These are phyloP conservation scores for Iguana delicatissima DNA, from an alignment of 2,797 vertebrate genomes.

Conservation along the genomic window DNA sequence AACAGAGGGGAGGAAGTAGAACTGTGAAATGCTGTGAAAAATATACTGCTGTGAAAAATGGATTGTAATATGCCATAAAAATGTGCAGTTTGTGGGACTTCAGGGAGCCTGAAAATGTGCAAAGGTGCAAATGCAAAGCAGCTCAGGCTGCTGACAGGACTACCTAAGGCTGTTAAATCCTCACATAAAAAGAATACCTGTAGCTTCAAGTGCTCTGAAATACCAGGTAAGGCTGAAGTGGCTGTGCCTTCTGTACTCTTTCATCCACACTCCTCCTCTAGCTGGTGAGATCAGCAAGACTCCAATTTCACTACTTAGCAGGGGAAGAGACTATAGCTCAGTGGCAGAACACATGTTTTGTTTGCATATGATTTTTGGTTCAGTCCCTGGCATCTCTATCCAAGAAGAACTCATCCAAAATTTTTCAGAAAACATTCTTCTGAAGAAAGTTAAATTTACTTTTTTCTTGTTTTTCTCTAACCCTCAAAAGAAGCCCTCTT, in stretches of 20 bases:
- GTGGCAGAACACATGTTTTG: not conserved
- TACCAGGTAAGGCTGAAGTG: not conserved
- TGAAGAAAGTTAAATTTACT: not conserved
- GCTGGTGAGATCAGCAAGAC: not conserved
- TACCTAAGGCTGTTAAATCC: not conserved
- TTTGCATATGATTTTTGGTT: not conserved
- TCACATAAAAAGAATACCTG: not conserved
- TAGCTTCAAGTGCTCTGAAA: not conserved
- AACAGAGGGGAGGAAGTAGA: not conserved
- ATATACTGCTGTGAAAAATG: not conserved
- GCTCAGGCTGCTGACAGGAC: not conserved
- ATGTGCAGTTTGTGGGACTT: not conserved
- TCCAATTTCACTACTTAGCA: not conserved
- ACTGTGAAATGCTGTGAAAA: not conserved
- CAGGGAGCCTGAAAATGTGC: not conserved
- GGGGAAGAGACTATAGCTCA: not conserved
- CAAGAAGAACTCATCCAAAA: not conserved
- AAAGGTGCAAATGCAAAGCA: not conserved
- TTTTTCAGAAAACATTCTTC: not conserved
- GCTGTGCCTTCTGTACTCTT: not conserved
- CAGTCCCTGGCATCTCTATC: not conserved
- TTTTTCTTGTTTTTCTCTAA: too few relatives aligned
- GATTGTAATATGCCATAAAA: not conserved
- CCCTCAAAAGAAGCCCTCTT: too few relatives aligned
- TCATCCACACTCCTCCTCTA: not conserved